These are phyloP conservation scores for Torymus aiolomorphi DNA, from an alignment of 2,888 invertebrate species.

Conservation along the genomic window DNA sequence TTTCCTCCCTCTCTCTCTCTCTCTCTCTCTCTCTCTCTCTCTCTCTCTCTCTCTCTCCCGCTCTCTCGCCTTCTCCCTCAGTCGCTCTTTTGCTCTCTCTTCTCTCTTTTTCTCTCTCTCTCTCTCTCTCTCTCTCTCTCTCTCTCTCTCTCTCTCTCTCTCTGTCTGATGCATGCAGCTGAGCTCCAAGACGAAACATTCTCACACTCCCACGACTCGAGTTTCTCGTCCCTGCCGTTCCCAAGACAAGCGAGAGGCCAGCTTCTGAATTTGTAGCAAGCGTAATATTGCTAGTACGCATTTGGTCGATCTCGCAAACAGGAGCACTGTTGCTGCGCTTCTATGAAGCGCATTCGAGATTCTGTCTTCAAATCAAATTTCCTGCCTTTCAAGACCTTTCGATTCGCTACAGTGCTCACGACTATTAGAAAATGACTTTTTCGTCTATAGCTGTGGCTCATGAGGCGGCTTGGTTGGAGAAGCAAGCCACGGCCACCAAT, in stretches of 20 bases:
- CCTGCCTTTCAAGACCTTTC: conserved; percentile 45
- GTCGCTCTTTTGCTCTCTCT: neutral
- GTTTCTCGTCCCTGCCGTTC: neutral
- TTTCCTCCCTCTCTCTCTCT: too few relatives aligned
- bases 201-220: conserved; percentile 48
- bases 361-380: conserved; percentile 48
- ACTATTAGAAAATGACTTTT: conserved; percentile 47
- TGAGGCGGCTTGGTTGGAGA: too few relatives aligned
- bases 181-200: conserved; percentile 25
- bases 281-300: too few relatives aligned
- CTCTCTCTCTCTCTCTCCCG: too few relatives aligned
- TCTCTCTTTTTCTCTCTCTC: conserved; percentile 20
- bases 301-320: neutral
- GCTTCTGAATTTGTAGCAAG: too few relatives aligned
- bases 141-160: neutral
- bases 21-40: too few relatives aligned
- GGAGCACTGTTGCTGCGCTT: neutral
- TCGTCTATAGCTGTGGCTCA: too few relatives aligned
- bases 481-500: too few relatives aligned
- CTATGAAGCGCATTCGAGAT: neutral
- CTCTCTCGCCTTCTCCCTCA: too few relatives aligned
- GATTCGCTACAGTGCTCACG: conserved; percentile 30
- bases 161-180: neutral
- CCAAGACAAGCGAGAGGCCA: too few relatives aligned
- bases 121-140: conserved; percentile 8